phyloP scores from a whole-genome alignment of 2,797 vertebrate genomes.

The Pantherophis alleghaniensis region DNA sequence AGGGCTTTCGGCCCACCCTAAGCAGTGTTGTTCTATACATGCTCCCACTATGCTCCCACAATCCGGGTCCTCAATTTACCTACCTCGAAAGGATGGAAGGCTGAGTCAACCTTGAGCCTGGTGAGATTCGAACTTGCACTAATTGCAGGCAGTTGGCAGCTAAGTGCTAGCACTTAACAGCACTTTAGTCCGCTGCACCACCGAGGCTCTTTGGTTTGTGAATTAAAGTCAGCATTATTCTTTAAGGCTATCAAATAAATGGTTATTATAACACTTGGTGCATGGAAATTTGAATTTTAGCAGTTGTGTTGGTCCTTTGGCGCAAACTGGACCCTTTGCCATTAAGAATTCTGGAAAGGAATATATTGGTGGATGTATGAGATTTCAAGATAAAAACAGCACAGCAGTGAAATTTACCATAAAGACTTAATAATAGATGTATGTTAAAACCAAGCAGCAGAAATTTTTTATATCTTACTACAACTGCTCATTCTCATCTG shows the following conservation, averaged over 20 bases:
- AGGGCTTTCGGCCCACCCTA: too few species aligned
- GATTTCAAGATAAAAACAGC: neutral
- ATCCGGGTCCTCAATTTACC: too few species aligned
- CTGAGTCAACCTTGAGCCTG: too few species aligned
- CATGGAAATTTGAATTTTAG: neutral
- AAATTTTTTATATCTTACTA: neutral
- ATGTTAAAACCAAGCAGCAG: neutral
- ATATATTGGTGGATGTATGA: neutral
- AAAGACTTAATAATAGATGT: neutral
- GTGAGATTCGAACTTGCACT: too few species aligned
- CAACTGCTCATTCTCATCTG: neutral
- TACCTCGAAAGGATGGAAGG: too few species aligned
- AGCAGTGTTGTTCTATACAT: too few species aligned
- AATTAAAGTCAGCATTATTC: neutral
- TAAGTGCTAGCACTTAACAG: too few species aligned
- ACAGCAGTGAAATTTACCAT: neutral
- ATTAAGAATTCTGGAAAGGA: neutral
- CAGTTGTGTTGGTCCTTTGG: neutral
- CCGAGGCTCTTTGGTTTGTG: neutral
- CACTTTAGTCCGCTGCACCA: too few species aligned
- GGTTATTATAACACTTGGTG: neutral
- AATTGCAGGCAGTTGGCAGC: too few species aligned
- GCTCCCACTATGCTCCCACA: too few species aligned
- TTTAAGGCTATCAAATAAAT: neutral
- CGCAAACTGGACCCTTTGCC: neutral